A percentile compares a stretch with the other conserved stretches of the same genome.
These are phyloP conservation scores for Polydrusus tereticollis DNA, from an alignment of 2,888 invertebrate genomes.

Conservation along the genomic window DNA sequence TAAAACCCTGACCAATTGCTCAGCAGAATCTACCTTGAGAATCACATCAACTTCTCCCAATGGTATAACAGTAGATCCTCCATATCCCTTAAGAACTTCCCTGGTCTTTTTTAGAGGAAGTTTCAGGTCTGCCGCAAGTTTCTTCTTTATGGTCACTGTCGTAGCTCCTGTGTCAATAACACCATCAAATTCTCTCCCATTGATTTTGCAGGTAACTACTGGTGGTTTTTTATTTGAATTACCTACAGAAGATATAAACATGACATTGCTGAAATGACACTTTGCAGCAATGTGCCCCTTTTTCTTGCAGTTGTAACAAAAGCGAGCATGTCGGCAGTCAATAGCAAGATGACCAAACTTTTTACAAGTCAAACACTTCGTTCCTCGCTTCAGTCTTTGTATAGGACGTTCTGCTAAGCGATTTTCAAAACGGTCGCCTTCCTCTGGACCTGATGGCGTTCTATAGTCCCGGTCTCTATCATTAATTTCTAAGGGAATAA, in stretches of 20 bases:
- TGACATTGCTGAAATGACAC: conserved; percentile 37
- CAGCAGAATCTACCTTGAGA: conserved; percentile 14
- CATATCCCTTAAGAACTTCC: conserved; percentile 32
- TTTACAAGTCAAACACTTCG: conserved; percentile 53
- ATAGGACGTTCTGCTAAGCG: neutral
- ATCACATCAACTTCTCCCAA: conserved; percentile 25
- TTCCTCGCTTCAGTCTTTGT: conserved; percentile 23
- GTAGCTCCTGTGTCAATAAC: conserved; percentile 28
- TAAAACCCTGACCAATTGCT: conserved; percentile 22
- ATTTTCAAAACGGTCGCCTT: neutral
- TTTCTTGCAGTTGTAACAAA: conserved; percentile 53
- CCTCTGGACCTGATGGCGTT: neutral
- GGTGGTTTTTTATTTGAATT: neutral
- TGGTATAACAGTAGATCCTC: conserved; percentile 16
- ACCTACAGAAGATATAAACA: neutral
- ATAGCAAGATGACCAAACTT: conserved; percentile 51
- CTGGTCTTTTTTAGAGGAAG: neutral
- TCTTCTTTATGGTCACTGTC: conserved; percentile 24
- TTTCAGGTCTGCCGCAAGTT: conserved; percentile 13
- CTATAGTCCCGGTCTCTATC: neutral
- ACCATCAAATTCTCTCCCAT: conserved; percentile 23
- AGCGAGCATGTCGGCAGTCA: conserved; percentile 52
- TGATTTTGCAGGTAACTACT: conserved; percentile 18
- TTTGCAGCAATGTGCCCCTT: conserved; percentile 54
- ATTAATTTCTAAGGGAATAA: conserved; percentile 18